Percentiles rank a stretch among this genome's conserved stretches.
phyloP scores from a whole-genome alignment of 2,113 vertebrate genomes.

The Dendrocopos noguchii region DNA sequence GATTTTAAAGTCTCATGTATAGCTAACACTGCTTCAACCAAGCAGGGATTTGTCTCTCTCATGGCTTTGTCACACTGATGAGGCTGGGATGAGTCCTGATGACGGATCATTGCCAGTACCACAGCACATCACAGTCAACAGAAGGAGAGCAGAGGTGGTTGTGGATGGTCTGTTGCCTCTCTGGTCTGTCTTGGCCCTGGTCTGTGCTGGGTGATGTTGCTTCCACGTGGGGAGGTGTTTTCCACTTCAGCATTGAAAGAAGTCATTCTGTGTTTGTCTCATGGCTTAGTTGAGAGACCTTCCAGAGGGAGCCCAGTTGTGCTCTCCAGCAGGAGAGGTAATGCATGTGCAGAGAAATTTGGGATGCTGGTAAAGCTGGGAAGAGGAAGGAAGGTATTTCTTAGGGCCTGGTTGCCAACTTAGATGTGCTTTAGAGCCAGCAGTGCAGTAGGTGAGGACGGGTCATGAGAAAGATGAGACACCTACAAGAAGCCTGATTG shows the following conservation, averaged over 20 bases:
- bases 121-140: background rate
- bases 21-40: background rate
- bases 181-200: background rate
- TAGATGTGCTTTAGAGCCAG: background rate
- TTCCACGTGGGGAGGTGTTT: background rate
- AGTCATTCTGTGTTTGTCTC: background rate
- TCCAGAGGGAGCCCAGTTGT: background rate
- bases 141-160: background rate
- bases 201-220: background rate
- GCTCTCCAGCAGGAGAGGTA: background rate
- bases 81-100: background rate
- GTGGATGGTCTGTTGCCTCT: background rate
- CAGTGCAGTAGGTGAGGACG: background rate
- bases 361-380: background rate
- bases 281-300: background rate
- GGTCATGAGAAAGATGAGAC: background rate
- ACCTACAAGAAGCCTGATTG: background rate
- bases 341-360: fast-evolving
- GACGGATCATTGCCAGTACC: background rate
- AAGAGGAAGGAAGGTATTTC: background rate
- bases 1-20: background rate
- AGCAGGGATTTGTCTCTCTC: background rate
- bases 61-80: background rate
- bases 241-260: background rate
- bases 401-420: background rate